A percentile compares a stretch with the other conserved stretches of the same genome.
These are phyloP conservation scores for Eucriotettix oculatus DNA, from an alignment of 2,888 invertebrate species.

Conservation along the genomic window DNA sequence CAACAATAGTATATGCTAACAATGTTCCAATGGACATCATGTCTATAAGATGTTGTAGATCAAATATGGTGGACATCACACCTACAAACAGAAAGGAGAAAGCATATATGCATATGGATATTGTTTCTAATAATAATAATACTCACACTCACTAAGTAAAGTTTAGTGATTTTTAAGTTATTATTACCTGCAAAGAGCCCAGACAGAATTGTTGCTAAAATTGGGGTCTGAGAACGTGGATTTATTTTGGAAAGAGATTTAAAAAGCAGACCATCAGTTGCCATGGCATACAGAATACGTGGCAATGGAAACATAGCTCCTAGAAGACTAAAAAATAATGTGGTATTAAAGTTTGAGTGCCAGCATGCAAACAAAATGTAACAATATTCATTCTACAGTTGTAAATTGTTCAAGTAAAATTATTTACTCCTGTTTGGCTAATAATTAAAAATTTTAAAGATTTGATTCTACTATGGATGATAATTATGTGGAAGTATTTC, in stretches of 20 bases:
- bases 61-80: constrained; percentile 73
- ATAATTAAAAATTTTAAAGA: too few relatives aligned
- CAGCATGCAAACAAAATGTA: too few relatives aligned
- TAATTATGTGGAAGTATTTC: too few relatives aligned
- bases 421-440: too few relatives aligned
- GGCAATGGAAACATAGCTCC: constrained; percentile 28
- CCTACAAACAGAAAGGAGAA: constrained; percentile 30
- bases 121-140: background rate
- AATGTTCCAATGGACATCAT: constrained; percentile 93
- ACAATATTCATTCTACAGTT: too few relatives aligned
- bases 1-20: constrained; percentile 82
- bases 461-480: too few relatives aligned
- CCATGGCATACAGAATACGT: constrained; percentile 29
- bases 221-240: constrained; percentile 26
- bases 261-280: constrained; percentile 29
- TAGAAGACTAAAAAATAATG: constrained; percentile 19
- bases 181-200: constrained; percentile 16
- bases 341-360: too few relatives aligned
- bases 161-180: background rate
- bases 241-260: constrained; percentile 24
- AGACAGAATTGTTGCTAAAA: constrained; percentile 21
- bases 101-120: too few relatives aligned
- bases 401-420: too few relatives aligned
- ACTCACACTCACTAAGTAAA: background rate
- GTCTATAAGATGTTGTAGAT: constrained; percentile 78